A percentile compares a stretch with the other conserved stretches of the same genome.
phyloP scores from a whole-genome alignment of 1,140 invertebrate genomes.

The Andrena cerasifolii region DNA sequence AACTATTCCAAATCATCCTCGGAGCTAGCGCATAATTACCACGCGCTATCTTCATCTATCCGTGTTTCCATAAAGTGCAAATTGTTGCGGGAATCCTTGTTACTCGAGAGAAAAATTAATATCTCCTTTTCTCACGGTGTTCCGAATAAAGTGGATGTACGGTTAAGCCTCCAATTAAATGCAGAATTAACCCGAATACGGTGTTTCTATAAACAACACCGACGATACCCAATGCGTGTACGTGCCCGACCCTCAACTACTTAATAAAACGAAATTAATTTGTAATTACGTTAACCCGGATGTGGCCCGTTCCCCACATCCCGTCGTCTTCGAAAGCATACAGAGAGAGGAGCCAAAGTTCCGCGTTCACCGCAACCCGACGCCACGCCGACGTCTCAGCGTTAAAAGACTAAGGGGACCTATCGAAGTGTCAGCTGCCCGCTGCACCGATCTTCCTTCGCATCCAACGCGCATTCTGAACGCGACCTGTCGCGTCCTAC shows the following conservation, averaged over 20 bases:
- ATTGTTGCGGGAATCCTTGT: slow-evolving; percentile 50
- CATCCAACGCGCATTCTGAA: too few relatives aligned
- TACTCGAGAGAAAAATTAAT: slow-evolving; percentile 45
- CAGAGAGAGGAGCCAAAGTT: not conserved
- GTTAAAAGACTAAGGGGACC: too few relatives aligned
- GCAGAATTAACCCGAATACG: slow-evolving; percentile 64
- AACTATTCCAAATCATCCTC: slow-evolving; percentile 5
- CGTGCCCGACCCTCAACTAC: slow-evolving; percentile 3
- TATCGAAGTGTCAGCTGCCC: too few relatives aligned
- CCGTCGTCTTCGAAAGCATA: not conserved
- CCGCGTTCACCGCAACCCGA: not conserved
- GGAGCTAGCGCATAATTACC: slow-evolving; percentile 22
- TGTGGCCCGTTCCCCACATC: slow-evolving; percentile 13
- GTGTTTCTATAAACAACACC: slow-evolving; percentile 10
- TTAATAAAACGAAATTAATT: slow-evolving; percentile 52
- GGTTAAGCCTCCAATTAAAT: slow-evolving; percentile 65
- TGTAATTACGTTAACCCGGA: slow-evolving; percentile 53
- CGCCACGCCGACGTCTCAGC: not conserved
- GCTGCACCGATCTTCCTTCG: too few relatives aligned
- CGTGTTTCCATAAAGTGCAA: slow-evolving; percentile 49
- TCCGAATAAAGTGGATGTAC: slow-evolving; percentile 46
- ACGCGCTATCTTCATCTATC: slow-evolving; percentile 34
- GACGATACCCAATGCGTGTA: not conserved
- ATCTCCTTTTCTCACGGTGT: slow-evolving; percentile 41
- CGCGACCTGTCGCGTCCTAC: not conserved